Evolutionary conservation across 2,888 invertebrate genomes (phyloP), one percentile per base, ranked within the genome.

Genomic region (Pimpla rufipes): DNA sequence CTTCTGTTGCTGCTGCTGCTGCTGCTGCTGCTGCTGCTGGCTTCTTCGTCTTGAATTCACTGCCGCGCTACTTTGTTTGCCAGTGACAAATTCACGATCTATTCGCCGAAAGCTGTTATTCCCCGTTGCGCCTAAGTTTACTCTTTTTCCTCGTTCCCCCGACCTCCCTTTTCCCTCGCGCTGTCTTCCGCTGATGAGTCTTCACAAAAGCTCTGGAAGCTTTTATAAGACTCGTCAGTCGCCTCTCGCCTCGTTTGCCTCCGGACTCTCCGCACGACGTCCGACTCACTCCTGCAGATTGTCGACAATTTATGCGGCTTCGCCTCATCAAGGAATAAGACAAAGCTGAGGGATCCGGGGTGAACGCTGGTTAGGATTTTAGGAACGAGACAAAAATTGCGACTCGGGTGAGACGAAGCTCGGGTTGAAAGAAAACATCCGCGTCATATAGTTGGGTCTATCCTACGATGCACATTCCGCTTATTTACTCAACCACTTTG

Each of bases 1-100:
- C 64, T 64, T 18, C 11, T 40, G n/a, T 40, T n/a, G 64, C 13
- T 62, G 37, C 11, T 40, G 37, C 62, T 62, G 18, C 62, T 42
- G 45, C 11, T 50, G 42, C 13, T 29, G 40, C 50, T 37, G 57
- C 57, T n/a, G 55, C 21, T 40, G 50, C 70, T 40, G 40, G 35
- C 59, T 55, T 64, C 50, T 42, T 64, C 45, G 47, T 42, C 68
- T 79, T 45, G 37, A 55, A 77, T 67, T 52, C 50, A 35, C 29
- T 35, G 47, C 40, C 37, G 35, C 29, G 40, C 70, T 81, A 73
- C 47, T 62, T 75, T 45, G 59, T 59, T 73, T 78, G 42, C 29
- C 55, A 55, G 42, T 47, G 52, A 73, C 70, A 64, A 75, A 68
- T 76, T 37, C 57, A 47, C 77, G 42, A 66, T 81, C 78, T 66